Evolutionary conservation across 30 jellyfish, hydroid and myxozoan species (phyloP).

Genomic region (Haliclystus octoradiatus): DNA sequence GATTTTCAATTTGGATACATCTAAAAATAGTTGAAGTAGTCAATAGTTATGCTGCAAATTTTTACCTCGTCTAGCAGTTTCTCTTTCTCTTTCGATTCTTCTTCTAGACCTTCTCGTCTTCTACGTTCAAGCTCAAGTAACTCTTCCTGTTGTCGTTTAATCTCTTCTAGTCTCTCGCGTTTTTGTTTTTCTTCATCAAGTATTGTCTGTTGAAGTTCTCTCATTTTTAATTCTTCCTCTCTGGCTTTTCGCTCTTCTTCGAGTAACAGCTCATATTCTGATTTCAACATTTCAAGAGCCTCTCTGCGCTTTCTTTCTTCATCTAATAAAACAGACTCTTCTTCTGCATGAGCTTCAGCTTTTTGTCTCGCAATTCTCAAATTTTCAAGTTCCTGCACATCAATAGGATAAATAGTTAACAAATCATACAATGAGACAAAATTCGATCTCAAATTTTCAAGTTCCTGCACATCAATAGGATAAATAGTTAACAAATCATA

Average conservation of each 20-base stretch:
- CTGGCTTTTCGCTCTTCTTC: conserved; percentile 83
- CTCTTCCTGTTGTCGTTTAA: conserved; percentile 73
- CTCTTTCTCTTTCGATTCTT: conserved; percentile 84
- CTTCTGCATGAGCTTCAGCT: conserved; percentile 90
- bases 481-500: too few relatives aligned
- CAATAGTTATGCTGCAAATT: too few relatives aligned
- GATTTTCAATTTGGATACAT: too few relatives aligned
- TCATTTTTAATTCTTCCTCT: conserved; percentile 33
- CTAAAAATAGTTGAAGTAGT: too few relatives aligned
- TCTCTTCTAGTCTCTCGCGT: conserved; percentile 70
- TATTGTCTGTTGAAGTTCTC: conserved; percentile 47
- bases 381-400: conserved; percentile 42
- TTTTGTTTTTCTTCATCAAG: conserved; percentile 72
- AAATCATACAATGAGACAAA: too few relatives aligned
- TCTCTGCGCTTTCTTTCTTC: conserved; percentile 89
- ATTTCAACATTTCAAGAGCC: conserved; percentile 65
- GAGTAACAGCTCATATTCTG: conserved; percentile 70
- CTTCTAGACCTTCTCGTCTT: conserved; percentile 83
- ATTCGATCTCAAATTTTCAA: too few relatives aligned
- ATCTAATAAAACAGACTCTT: conserved; percentile 86
- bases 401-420: not conserved
- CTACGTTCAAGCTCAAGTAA: conserved; percentile 62
- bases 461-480: too few relatives aligned
- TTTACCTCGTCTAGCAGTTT: conserved; percentile 75
- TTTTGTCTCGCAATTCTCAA: conserved; percentile 67